Evolutionary conservation across 2,797 vertebrate species (phyloP).

Genomic region (Peromyscus eremicus): DNA sequence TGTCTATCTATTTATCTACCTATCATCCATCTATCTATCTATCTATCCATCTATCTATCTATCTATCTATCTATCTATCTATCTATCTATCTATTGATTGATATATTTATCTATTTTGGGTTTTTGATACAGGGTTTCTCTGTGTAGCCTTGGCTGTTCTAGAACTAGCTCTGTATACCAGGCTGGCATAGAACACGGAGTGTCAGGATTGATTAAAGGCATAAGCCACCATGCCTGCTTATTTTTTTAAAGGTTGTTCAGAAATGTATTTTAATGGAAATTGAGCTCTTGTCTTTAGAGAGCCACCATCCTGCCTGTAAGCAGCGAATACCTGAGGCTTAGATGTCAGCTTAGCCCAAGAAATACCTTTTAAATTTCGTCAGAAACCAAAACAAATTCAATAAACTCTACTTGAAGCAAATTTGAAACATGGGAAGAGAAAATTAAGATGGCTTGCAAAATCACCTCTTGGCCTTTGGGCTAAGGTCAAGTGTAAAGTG

Average conservation of each 20-base stretch:
- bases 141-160: background rate
- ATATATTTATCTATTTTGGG: background rate
- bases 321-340: background rate
- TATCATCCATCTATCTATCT: too few species aligned
- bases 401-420: conserved; percentile 71
- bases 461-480: background rate
- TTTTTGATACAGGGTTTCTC: background rate
- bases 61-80: too few species aligned
- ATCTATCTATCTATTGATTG: too few species aligned
- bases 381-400: conserved; percentile 73
- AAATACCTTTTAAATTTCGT: conserved; percentile 69
- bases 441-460: conserved; percentile 72
- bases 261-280: conserved; percentile 36
- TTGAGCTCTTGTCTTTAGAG: background rate
- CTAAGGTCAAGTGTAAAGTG: background rate
- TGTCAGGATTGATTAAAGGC: background rate
- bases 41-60: too few species aligned
- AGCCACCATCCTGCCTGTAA: background rate
- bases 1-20: too few species aligned
- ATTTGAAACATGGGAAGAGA: conserved; percentile 72
- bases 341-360: conserved; percentile 19
- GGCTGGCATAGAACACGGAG: background rate
- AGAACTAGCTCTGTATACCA: background rate
- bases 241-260: background rate
- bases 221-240: background rate